Percentiles rank a stretch among this genome's conserved stretches.
These are phyloP conservation scores for Poecilia picta DNA, from an alignment of 2,797 vertebrate species.

Conservation along the genomic window DNA sequence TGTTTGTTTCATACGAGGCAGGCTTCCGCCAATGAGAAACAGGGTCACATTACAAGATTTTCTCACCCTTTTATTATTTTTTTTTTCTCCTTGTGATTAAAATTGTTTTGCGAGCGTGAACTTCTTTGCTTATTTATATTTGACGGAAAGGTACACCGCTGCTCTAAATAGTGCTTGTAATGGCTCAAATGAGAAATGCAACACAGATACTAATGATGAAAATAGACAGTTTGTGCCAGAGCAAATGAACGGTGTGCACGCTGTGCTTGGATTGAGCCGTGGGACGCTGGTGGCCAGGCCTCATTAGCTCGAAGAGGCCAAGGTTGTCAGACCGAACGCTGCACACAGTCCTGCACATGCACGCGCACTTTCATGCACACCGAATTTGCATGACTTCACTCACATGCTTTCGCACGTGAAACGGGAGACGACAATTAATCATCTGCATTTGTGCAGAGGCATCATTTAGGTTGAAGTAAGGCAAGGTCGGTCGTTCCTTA, in stretches of 20 bases:
- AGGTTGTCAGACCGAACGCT: conserved; percentile 44
- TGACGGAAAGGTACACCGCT: background rate
- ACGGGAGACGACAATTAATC: conserved; percentile 60
- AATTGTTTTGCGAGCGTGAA: conserved; percentile 10
- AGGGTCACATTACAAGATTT: conserved; percentile 32
- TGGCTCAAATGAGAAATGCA: conserved; percentile 8
- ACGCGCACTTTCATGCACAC: background rate
- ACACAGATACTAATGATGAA: conserved; percentile 12
- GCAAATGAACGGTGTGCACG: conserved; percentile 38
- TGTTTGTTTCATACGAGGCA: conserved; percentile 33
- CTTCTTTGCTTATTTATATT: conserved; percentile 1
- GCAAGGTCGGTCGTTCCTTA: conserved; percentile 54
- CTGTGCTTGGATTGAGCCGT: conserved; percentile 45
- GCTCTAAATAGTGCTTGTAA: conserved; percentile 16
- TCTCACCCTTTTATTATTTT: background rate
- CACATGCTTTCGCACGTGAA: conserved; percentile 20
- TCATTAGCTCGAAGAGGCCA: conserved; percentile 67
- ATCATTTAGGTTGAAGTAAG: conserved; percentile 53
- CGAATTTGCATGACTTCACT: conserved; percentile 15
- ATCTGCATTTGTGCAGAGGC: conserved; percentile 48
- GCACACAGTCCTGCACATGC: conserved; percentile 17
- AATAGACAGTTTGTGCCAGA: background rate
- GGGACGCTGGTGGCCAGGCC: conserved; percentile 52
- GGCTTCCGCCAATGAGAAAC: conserved; percentile 57
- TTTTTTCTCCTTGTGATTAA: conserved; percentile 16